phyloP scores from a whole-genome alignment of 2,888 invertebrate genomes.

The Caradrina clavipalpis region DNA sequence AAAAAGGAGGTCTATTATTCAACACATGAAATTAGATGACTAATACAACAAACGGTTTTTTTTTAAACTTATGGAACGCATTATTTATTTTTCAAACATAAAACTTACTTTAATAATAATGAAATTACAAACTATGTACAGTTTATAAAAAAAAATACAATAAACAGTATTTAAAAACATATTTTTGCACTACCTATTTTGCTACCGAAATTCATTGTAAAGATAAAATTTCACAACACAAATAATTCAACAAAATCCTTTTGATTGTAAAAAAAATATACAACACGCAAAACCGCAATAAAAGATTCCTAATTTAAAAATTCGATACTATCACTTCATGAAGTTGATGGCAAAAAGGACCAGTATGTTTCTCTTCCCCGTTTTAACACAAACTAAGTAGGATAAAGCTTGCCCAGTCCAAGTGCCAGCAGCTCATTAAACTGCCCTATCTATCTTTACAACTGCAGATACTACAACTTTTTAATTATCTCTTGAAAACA shows the following conservation, averaged over 20 bases:
- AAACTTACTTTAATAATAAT: too few species aligned
- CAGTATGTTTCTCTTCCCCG: neutral
- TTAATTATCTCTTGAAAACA: conserved; percentile 57
- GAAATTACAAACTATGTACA: too few species aligned
- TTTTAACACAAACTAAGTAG: conserved; percentile 25
- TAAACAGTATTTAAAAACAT: neutral
- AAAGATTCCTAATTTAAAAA: neutral
- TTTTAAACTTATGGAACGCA: too few species aligned
- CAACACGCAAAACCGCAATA: neutral
- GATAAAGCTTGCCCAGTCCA: neutral
- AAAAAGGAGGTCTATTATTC: neutral
- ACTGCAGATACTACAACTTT: conserved; percentile 53
- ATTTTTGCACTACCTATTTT: conserved; percentile 22
- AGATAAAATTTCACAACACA: neutral
- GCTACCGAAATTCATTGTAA: conserved; percentile 20
- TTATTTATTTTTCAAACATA: too few species aligned
- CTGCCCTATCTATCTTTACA: conserved; percentile 58
- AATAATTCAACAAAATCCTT: neutral
- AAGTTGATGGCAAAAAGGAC: neutral
- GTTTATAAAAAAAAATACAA: too few species aligned
- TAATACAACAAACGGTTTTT: neutral
- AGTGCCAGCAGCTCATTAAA: conserved; percentile 54
- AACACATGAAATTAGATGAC: too few species aligned
- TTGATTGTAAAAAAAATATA: neutral
- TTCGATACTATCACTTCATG: neutral